Base-by-base conservation (phyloP, 2,888 invertebrate genomes). In the Oscheius myriophilus region DNA sequence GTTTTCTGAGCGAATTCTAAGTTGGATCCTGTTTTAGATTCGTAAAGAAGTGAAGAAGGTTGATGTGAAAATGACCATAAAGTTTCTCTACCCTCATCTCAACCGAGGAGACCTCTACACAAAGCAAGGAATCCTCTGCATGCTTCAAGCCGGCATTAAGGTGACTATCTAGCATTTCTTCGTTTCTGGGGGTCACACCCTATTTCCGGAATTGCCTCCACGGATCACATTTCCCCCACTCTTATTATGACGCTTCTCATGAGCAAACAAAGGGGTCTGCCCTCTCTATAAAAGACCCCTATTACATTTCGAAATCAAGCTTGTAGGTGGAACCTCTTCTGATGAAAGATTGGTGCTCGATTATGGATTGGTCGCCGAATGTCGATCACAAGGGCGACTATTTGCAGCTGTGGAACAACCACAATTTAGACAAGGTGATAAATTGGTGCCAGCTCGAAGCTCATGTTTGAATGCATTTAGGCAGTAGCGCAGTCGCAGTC, bases 301-400 rank as follows among this genome's bases (percentile, higher is more conserved):
- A 43, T 43, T 23, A 59, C 42, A 49, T 61, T 45, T 46, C 0
- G 18, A 61, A 26, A 49, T 25, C 49, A 39, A 18, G 41, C 43
- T n/a, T 71, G 33, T 45, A 83, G 81, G 86, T 86, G 14, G 86
- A 86, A 62, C 86, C 86, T 12, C 72, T 86, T 21, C 70, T 86
- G 23, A 84, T 86, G 86, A 86, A 86, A 64, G 86, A 86, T 65
- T 86, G 86, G 86, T 84, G 83, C 23, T 80, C 85, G 2, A 82
- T 86, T 18, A 86, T 86, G 86, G 86, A 86, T 65, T 86, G 86
- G 86, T 80, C 83, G 6, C 86, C 86, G 9, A 76, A 82, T 63
- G 82, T 82, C 16, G 86, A 86, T 62, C 86, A 86, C 70, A 86
- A 86, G 66, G 86, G 86, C 51, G 86, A 86, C 69, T 86, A 86